Base-by-base conservation (phyloP, 2,113 vertebrate genomes). In the Lamprologus tigripictilis region DNA sequence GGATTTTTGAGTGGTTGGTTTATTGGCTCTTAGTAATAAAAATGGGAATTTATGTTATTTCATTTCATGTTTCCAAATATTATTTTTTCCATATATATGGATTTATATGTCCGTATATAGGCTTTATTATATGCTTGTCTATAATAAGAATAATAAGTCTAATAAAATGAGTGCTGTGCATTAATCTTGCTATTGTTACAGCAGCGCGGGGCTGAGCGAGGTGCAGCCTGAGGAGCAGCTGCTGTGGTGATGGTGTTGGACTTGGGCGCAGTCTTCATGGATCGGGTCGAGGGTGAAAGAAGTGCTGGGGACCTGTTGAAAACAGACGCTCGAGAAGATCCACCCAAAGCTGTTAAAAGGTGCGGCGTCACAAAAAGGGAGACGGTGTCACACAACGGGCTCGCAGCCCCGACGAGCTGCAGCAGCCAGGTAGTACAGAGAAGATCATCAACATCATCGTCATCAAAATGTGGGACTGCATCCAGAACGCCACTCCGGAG, bases 221-320 rank as follows among this genome's bases (percentile, higher is more conserved):
- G 83, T 16, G 54, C 76, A 87, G 71, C 57, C 76, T 23, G 84
- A 83, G 88, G 85, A 13, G 55, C 37, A 4, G 92, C 35, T 37
- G 79, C 71, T 58, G 95, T 49, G 94, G 97, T 95, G 93, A 98
- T 98, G 98, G 97, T 98, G 95, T 94, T 97, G 96, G 97, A 97
- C 91, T 96, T 96, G 1, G 96, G 96, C 10, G 92, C 94, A 51
- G 96, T 96, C 94, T 93, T 96, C 88, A 97, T 97, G 94, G 97
- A 97, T 89, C 96, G 82, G 94, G 90, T 93, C 47, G 92, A 96
- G 42, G 92, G 84, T 23, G 94, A 94, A 83, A 86, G 91, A 82
- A 86, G 90, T 1, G 87, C 88, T 11, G 80, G 89, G 88, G 92
- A 87, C 63, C 63, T 53, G 84, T 23, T 86, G 90, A 94, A 94